Conservation (phyloP, 1,140 invertebrate species). For the Metaphire vulgaris region DNA sequence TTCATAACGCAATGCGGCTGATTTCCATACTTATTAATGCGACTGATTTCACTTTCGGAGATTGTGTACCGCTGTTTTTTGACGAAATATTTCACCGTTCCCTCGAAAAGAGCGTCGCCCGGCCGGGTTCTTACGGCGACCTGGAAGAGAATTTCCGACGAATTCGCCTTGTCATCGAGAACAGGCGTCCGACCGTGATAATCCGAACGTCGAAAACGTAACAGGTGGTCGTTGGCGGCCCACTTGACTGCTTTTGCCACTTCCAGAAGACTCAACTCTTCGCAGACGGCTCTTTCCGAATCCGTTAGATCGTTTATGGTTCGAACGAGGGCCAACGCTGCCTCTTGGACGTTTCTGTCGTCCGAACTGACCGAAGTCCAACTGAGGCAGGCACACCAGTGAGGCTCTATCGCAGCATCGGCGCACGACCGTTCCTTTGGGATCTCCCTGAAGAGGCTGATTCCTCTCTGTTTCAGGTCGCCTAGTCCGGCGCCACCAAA, state of each 20-base stretch:
- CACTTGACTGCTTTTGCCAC: too few species aligned
- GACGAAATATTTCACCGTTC: conserved; percentile 63
- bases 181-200: too few species aligned
- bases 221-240: too few species aligned
- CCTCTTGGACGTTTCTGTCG: conserved; percentile 46
- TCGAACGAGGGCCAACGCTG: conserved; percentile 57
- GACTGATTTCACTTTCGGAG: conserved; percentile 70
- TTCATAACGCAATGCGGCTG: conserved; percentile 66
- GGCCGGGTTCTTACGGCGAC: conserved; percentile 67
- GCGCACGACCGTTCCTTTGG: conserved; percentile 67
- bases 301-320: conserved; percentile 62
- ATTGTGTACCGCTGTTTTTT: conserved; percentile 60
- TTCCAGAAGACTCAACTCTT: conserved; percentile 56
- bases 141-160: too few species aligned
- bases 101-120: conserved; percentile 67
- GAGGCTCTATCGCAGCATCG: conserved; percentile 82
- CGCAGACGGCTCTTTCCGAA: conserved; percentile 60
- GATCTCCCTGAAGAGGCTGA: conserved; percentile 62
- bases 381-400: conserved; percentile 86
- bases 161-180: too few species aligned
- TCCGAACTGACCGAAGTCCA: conserved; percentile 59
- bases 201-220: too few species aligned
- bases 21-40: conserved; percentile 76
- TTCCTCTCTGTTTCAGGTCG: conserved; percentile 53
- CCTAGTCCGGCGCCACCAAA: neutral